Evolutionary conservation across 1,140 invertebrate genomes (phyloP), one percentile per base, ranked within the genome.

Genomic region (Homarus americanus): DNA sequence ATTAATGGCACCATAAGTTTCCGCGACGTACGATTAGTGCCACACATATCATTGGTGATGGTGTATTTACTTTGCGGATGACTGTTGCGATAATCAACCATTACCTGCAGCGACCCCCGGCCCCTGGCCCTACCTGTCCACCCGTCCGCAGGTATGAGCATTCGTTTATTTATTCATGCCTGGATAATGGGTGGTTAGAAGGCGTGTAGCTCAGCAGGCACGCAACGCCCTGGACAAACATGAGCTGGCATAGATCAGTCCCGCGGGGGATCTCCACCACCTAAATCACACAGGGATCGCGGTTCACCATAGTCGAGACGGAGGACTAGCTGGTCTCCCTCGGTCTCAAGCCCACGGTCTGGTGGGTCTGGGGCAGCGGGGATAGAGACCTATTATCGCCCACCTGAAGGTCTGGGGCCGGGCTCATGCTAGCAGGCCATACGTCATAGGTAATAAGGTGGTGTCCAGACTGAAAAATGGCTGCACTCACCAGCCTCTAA

Each of bases 391-490:
- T 73, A 82, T 82, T 89, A 82, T 69, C 32, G 78, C 53, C 58
- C 78, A 38, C 38, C 40, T 49, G 41, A 82, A 40, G 87, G 78
- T 82, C 79, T 75, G 79, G 58, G 40, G 79, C 63, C 78, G 58
- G 49, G 80, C 87, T 90, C 87, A 90, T 90, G 87, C 80, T 83
- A 90, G 87, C 82, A 90, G 69, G 73, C 87, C 38, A 90, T 90
- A 90, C 87, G 87, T 90, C 87, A 90, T 75, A 90, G 80, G 82
- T 90, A 90, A 90, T 90, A 90, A 90, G 87, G 87, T 90, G 87
- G 87, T 90, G 87, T 90, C 87, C 87, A 38, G 87, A 90, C 87
- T 90, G 87, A 90, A 90, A 90, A 90, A 90, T 90, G 87, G 87
- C 82, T 90, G 82, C 87, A 90, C 87, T 90, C 87, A 83, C 87